These are phyloP conservation scores for Sapajus apella DNA, from an alignment of 2,113 vertebrate genomes.

Conservation along the genomic window DNA sequence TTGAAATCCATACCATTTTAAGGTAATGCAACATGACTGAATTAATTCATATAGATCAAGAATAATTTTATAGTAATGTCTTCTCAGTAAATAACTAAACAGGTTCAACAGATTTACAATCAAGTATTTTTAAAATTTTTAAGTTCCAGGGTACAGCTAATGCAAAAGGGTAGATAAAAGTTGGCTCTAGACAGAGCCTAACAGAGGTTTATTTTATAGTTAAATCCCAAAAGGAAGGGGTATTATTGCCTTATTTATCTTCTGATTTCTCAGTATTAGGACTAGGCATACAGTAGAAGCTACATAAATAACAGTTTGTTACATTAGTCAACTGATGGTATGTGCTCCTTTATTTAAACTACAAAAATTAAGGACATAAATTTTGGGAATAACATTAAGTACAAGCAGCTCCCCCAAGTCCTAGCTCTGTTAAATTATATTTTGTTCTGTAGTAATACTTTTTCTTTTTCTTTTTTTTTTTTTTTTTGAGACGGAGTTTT, in stretches of 20 bases:
- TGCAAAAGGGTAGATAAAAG: neutral
- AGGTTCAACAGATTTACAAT: conserved; percentile 2
- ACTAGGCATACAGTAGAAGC: neutral
- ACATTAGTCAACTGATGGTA: neutral
- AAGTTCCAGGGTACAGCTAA: neutral
- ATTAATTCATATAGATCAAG: neutral
- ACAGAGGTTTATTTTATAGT: conserved; percentile 5
- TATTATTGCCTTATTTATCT: neutral
- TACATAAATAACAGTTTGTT: neutral
- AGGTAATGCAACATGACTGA: neutral
- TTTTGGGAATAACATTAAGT: neutral
- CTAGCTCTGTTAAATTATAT: neutral
- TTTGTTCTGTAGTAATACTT: neutral
- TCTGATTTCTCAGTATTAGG: neutral
- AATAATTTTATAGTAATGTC: neutral
- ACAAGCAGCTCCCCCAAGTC: neutral
- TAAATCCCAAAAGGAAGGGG: neutral
- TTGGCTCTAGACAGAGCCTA: neutral
- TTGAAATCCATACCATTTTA: neutral
- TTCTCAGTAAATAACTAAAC: neutral
- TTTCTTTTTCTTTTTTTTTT: no score
- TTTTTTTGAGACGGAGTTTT: no score
- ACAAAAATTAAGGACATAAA: neutral
- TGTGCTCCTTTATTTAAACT: neutral
- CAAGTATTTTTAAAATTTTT: neutral